A percentile compares a stretch with the other conserved stretches of the same genome.
Conservation (phyloP, 1,140 invertebrate genomes). For the Bombyx mandarina region DNA sequence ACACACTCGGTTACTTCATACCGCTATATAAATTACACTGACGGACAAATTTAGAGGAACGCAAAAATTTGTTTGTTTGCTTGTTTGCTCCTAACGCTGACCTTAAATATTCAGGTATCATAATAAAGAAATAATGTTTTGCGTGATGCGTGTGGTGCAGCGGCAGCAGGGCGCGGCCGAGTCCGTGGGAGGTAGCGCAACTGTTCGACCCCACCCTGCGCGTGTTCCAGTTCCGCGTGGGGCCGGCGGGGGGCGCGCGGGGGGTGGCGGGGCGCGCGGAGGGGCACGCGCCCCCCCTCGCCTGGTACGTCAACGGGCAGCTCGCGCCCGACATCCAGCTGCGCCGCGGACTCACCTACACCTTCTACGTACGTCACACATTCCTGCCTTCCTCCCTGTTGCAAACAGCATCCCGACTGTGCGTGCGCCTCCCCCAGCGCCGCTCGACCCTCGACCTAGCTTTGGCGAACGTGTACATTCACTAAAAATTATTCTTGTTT, state of each 20-base stretch:
- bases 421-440: too few relatives aligned
- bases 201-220: conserved; percentile 85
- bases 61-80: too few relatives aligned
- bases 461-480: too few relatives aligned
- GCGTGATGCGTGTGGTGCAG: conserved; percentile 6
- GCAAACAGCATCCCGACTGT: too few relatives aligned
- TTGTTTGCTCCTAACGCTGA: too few relatives aligned
- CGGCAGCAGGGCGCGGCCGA: conserved; percentile 6
- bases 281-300: conserved; percentile 70
- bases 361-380: conserved; percentile 64
- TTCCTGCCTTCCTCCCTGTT: too few relatives aligned
- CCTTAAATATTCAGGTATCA: too few relatives aligned
- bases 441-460: too few relatives aligned
- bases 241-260: conserved; percentile 35
- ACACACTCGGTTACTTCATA: too few relatives aligned
- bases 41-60: not conserved
- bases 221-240: conserved; percentile 71
- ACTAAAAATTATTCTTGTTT: too few relatives aligned
- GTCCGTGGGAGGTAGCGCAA: conserved; percentile 79
- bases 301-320: conserved; percentile 92
- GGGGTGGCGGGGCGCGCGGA: conserved; percentile 22
- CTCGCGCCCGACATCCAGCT: conserved; percentile 90
- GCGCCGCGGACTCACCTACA: conserved; percentile 87
- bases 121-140: too few relatives aligned
- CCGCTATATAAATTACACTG: not conserved